Conservation (phyloP, 2,797 vertebrate genomes). For the Thunnus albacares region DNA sequence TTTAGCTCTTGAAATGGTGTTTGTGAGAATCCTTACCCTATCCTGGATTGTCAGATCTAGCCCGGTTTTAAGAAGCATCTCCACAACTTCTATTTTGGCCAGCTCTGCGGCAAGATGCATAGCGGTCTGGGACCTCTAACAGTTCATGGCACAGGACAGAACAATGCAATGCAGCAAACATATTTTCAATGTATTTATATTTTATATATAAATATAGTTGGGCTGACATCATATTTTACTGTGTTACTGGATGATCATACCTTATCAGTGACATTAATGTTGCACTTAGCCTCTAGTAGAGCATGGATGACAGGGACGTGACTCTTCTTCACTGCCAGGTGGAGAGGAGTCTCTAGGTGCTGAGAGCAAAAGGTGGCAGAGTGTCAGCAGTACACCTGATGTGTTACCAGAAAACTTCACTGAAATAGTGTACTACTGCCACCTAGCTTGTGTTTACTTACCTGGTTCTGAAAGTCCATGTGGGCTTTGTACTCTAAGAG, state of each 20-base stretch:
- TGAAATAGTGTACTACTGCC: conserved; percentile 28
- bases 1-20: not conserved
- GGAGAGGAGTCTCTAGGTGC: conserved; percentile 88
- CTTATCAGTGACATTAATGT: conserved; percentile 85
- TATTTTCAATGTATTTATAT: not conserved
- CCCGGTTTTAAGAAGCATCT: conserved; percentile 89
- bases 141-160: not conserved
- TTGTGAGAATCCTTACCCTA: conserved; percentile 82
- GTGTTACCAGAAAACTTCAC: not conserved
- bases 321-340: conserved; percentile 89
- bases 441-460: conserved; percentile 61
- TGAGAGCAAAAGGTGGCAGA: conserved; percentile 69
- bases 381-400: not conserved
- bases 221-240: conserved; percentile 2
- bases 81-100: conserved; percentile 90
- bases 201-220: not conserved
- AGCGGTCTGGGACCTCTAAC: conserved; percentile 90
- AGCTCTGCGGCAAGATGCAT: conserved; percentile 92
- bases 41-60: conserved; percentile 86
- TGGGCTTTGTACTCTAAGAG: conserved; percentile 86
- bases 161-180: not conserved
- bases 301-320: conserved; percentile 85
- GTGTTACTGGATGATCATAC: conserved; percentile 66
- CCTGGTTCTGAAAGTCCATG: conserved; percentile 84
- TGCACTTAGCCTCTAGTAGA: conserved; percentile 86